Percentiles rank a stretch among this genome's conserved stretches.
Evolutionary conservation across 2,113 vertebrate genomes (phyloP).

Genomic region (Planiliza haematocheilus): DNA sequence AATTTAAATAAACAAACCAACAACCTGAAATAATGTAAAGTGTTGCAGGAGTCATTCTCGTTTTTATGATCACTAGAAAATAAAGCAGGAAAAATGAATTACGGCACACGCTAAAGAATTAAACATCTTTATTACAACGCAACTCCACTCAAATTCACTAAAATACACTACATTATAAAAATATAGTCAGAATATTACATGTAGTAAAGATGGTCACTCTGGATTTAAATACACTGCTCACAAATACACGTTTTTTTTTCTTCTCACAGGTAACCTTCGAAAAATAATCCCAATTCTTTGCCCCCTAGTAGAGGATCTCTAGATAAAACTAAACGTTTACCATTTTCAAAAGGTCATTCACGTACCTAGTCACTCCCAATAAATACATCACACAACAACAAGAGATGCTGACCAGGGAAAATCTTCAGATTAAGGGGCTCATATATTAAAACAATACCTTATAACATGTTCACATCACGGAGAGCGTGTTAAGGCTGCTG

Average conservation of each 20-base stretch:
- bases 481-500: conserved; percentile 11
- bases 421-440: conserved; percentile 38
- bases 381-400: conserved; percentile 74
- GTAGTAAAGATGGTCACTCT: conserved; percentile 53
- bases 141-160: conserved; percentile 47
- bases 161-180: conserved; percentile 70
- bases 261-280: conserved; percentile 34
- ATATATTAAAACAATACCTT: conserved; percentile 37
- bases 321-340: conserved; percentile 3
- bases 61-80: too few species aligned
- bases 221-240: conserved; percentile 51
- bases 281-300: conserved; percentile 47
- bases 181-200: conserved; percentile 67
- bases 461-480: conserved; percentile 54
- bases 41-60: too few species aligned
- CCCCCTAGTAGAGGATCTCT: conserved; percentile 45
- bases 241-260: conserved; percentile 11
- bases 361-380: conserved; percentile 50
- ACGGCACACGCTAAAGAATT: conserved; percentile 1
- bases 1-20: too few species aligned
- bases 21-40: too few species aligned
- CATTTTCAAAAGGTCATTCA: neutral
- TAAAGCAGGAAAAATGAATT: too few species aligned
- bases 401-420: conserved; percentile 64
- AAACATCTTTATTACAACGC: conserved; percentile 67